Base-by-base conservation (phyloP, 2,113 vertebrate species). In the Mastomys coucha region DNA sequence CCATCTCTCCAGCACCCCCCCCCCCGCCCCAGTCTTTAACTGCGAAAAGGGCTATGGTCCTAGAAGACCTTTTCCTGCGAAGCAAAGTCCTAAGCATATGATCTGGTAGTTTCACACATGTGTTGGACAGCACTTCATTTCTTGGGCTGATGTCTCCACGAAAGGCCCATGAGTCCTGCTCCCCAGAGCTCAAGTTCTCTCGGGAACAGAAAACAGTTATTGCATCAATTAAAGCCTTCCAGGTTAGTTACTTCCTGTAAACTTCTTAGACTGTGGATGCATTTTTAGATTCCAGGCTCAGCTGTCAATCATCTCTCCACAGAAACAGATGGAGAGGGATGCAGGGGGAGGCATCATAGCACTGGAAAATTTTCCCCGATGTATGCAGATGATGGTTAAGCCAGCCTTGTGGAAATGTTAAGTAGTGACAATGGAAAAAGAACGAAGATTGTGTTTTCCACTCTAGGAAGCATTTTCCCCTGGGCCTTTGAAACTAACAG, bases 281-380 rank as follows among this genome's bases (percentile, higher is more conserved):
- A 31, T 72, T 73, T 91, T 90, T 84, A 91, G 56, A 31, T 31
- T 88, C 9, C 36, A 81, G n/a, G 14, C 88, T 96, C 63, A 77
- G 56, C 70, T 6, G 0, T 96, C 96, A 97, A 88, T 96, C 94
- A 88, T 92, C 72, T 93, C 88, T 94, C 72, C 76, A 88, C 88
- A 94, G 45, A 67, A 90, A 93, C 65, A 90, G 84, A 88, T 81
- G 65, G 77, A 91, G 94, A 12, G 36, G 26, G 8, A 36, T 7
- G 12, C 65, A 63, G 60, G 13, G 8, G 49, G 42, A 82, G 26
- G 76, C 39, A 16, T 33, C 20, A 22, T 5, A 56, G 36, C 22
- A 51, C 69, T 85, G 88, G 75, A 90, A 33, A 10, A 16, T 36
- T 94, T 56, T 91, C 56, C 33, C 56, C 9, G 82, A 82, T 81